A percentile compares a stretch with the other conserved stretches of the same genome.
Conservation (phyloP, 2,888 invertebrate species). For the Agriotes lineatus region DNA sequence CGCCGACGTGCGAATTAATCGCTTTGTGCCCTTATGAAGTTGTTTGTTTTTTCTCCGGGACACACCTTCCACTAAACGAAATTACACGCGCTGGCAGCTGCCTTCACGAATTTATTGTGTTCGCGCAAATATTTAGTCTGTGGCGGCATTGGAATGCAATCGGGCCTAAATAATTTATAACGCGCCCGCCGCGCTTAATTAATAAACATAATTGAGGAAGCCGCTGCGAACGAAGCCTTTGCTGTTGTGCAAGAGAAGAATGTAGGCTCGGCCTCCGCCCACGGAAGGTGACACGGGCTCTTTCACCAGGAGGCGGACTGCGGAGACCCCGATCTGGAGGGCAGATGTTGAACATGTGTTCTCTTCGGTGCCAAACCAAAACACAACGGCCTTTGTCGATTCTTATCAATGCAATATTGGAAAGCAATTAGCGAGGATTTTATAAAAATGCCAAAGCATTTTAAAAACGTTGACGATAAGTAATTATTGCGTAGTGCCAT, state of each 20-base stretch:
- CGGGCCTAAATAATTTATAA: conserved; percentile 40
- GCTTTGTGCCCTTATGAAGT: conserved; percentile 45
- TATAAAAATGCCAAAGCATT: too few species aligned
- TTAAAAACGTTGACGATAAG: too few species aligned
- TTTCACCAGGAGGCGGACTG: conserved; percentile 48
- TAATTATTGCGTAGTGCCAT: too few species aligned
- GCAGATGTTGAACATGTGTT: conserved; percentile 49
- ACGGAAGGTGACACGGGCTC: conserved; percentile 51
- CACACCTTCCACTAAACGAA: conserved; percentile 44
- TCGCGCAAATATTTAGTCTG: conserved; percentile 38
- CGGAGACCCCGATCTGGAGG: conserved; percentile 46
- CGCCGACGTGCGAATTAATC: conserved; percentile 50
- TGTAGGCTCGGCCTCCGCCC: conserved; percentile 51
- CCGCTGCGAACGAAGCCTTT: conserved; percentile 28
- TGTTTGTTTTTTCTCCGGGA: conserved; percentile 47
- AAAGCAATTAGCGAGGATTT: too few species aligned
- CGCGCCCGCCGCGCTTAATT: conserved; percentile 46
- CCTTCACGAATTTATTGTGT: conserved; percentile 39
- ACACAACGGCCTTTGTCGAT: conserved; percentile 43
- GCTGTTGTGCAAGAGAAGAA: conserved; percentile 42
- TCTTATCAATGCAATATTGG: too few species aligned
- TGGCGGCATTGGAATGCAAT: conserved; percentile 30
- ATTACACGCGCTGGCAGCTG: conserved; percentile 44
- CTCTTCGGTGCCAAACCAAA: conserved; percentile 35
- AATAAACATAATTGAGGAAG: conserved; percentile 38